These are phyloP conservation scores for Eleutherodactylus coqui DNA, from an alignment of 2,797 vertebrate species.

Conservation along the genomic window DNA sequence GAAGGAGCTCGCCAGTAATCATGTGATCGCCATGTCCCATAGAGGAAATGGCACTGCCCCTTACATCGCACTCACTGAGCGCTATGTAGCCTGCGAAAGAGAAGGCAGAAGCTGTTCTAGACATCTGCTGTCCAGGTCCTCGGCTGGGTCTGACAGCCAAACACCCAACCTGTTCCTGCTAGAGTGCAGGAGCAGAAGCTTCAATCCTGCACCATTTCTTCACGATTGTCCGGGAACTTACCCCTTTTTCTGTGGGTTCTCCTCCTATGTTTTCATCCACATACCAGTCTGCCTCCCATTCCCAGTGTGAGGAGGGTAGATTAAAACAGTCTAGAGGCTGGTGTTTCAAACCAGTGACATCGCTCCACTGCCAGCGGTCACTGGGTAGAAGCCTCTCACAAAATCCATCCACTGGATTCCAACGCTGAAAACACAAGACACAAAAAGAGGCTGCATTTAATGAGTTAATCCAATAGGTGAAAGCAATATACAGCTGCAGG, in stretches of 20 bases:
- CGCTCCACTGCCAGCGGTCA: constrained; percentile 98
- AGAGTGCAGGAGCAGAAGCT: no score
- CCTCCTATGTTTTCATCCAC: constrained; percentile 95
- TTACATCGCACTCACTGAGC: no score
- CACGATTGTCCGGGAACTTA: no score
- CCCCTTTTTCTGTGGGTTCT: constrained; percentile 93
- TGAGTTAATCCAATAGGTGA: neutral
- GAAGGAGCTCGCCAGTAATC: no score
- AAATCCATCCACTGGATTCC: constrained; percentile 96
- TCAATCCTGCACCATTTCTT: no score
- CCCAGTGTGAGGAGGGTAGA: constrained; percentile 90
- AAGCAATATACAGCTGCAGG: neutral
- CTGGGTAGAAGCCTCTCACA: constrained; percentile 92
- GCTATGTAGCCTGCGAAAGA: no score
- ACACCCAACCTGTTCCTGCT: no score
- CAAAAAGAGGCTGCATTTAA: neutral
- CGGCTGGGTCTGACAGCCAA: no score
- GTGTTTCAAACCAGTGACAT: constrained; percentile 89
- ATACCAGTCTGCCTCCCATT: constrained; percentile 97
- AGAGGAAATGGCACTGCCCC: no score
- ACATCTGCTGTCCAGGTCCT: no score
- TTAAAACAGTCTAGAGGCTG: constrained; percentile 83
- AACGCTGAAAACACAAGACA: constrained; percentile 79
- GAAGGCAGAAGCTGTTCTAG: no score
- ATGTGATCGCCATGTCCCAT: no score